Evolutionary conservation across 2,797 vertebrate species (phyloP).

Genomic region (Cossypha caffra): DNA sequence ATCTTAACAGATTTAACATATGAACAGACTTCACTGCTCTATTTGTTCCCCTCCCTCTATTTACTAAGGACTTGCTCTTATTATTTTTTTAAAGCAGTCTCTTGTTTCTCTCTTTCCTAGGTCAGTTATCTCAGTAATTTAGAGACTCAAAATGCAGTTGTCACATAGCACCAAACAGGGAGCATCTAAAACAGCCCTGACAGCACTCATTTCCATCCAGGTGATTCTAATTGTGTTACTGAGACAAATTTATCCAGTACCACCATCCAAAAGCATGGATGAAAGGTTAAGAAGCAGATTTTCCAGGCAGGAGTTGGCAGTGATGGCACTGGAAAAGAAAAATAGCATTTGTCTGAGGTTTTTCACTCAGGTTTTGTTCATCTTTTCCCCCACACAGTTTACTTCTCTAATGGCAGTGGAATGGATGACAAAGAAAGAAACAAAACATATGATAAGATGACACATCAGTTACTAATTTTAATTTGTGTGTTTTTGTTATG

Average conservation of each 20-base stretch:
- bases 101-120: neutral
- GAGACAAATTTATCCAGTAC: neutral
- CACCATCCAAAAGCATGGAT: neutral
- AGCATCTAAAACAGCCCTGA: neutral
- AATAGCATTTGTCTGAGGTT: neutral
- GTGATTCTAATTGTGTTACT: neutral
- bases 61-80: neutral
- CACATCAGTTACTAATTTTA: slow-evolving; percentile 50
- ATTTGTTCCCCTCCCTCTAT: neutral
- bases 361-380: neutral
- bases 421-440: neutral
- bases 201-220: neutral
- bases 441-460: slow-evolving; percentile 17
- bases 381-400: neutral
- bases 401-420: neutral
- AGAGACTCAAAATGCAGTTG: neutral
- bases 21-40: neutral
- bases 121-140: neutral
- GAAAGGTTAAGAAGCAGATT: neutral
- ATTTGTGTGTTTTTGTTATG: slow-evolving; percentile 7
- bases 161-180: neutral
- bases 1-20: neutral
- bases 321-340: neutral
- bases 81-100: neutral
- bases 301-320: neutral